Percentiles rank a stretch among this genome's conserved stretches.
Conservation (phyloP, 2,797 vertebrate genomes). For the Ceryle rudis region DNA sequence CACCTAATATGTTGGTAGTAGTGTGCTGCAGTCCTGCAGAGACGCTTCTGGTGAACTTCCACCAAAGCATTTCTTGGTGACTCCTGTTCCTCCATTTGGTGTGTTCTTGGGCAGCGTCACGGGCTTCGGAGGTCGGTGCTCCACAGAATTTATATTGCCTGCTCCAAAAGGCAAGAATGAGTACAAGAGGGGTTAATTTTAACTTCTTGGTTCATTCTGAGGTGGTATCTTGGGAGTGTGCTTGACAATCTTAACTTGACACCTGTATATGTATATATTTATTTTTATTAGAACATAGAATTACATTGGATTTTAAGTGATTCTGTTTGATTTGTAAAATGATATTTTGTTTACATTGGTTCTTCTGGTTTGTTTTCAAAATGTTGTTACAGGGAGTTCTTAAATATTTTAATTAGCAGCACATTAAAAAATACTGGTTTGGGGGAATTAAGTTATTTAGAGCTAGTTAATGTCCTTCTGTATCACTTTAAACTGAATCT, state of each 20-base stretch:
- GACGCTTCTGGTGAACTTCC: background rate
- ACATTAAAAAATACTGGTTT: slow-evolving; percentile 65
- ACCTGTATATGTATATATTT: slow-evolving; percentile 63
- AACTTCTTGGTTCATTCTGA: slow-evolving; percentile 11
- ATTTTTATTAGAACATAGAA: slow-evolving; percentile 56
- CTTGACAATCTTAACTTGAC: slow-evolving; percentile 49
- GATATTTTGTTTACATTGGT: slow-evolving; percentile 62
- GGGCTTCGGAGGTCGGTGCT: background rate
- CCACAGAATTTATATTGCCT: background rate
- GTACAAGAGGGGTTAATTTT: slow-evolving; percentile 41
- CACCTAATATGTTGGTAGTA: background rate
- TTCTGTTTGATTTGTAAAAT: slow-evolving; percentile 59
- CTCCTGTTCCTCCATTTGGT: background rate
- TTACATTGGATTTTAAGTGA: slow-evolving; percentile 61
- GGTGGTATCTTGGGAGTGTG: slow-evolving; percentile 27
- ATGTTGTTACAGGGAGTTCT: slow-evolving; percentile 63
- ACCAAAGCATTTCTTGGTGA: background rate
- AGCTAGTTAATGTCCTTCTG: slow-evolving; percentile 35
- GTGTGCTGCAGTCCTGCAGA: background rate
- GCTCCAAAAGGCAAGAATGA: background rate
- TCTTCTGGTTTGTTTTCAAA: slow-evolving; percentile 66
- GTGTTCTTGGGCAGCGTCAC: background rate
- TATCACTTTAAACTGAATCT: slow-evolving; percentile 56
- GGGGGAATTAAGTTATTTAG: slow-evolving; percentile 49
- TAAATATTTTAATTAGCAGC: slow-evolving; percentile 71